Evolutionary conservation across 1,140 invertebrate species (phyloP).

Genomic region (Drosophila bocki): DNA sequence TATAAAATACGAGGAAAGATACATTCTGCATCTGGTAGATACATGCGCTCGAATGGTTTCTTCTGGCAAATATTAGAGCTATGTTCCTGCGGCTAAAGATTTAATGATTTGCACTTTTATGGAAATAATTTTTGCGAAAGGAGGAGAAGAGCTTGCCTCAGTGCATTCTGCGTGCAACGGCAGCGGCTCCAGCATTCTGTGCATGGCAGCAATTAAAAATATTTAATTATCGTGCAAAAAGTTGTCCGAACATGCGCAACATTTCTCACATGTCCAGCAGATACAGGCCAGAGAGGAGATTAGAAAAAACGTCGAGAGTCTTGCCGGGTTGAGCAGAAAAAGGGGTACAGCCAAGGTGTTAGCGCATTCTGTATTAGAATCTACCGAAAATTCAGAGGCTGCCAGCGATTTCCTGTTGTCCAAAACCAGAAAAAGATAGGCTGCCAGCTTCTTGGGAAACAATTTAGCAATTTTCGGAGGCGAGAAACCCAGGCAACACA

Average conservation of each 20-base stretch:
- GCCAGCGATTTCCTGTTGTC: conserved; percentile 74
- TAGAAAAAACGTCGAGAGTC: conserved; percentile 8
- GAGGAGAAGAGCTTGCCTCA: conserved; percentile 1
- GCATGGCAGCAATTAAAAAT: conserved; percentile 83
- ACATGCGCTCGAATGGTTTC: conserved; percentile 63
- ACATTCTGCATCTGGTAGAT: conserved; percentile 68
- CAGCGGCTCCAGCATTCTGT: conserved; percentile 61
- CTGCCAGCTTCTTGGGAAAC: conserved; percentile 67
- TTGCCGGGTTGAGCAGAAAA: neutral
- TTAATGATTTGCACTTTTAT: conserved; percentile 83
- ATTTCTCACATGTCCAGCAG: conserved; percentile 74
- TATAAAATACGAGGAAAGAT: conserved; percentile 17
- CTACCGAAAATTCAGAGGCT: conserved; percentile 61
- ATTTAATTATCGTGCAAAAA: conserved; percentile 83
- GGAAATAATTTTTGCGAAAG: conserved; percentile 73
- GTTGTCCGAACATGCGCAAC: conserved; percentile 80
- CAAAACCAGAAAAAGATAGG: conserved; percentile 47
- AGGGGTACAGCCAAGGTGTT: neutral
- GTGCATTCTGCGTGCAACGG: conserved; percentile 7
- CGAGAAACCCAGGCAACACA: conserved; percentile 51
- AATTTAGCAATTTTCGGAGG: conserved; percentile 54
- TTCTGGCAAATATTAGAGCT: conserved; percentile 78
- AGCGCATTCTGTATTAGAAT: conserved; percentile 64
- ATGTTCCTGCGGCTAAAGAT: conserved; percentile 73
- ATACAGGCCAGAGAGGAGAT: conserved; percentile 18